Evolutionary conservation across 1,140 invertebrate species (phyloP).

Genomic region (Ceratina calcarata): DNA sequence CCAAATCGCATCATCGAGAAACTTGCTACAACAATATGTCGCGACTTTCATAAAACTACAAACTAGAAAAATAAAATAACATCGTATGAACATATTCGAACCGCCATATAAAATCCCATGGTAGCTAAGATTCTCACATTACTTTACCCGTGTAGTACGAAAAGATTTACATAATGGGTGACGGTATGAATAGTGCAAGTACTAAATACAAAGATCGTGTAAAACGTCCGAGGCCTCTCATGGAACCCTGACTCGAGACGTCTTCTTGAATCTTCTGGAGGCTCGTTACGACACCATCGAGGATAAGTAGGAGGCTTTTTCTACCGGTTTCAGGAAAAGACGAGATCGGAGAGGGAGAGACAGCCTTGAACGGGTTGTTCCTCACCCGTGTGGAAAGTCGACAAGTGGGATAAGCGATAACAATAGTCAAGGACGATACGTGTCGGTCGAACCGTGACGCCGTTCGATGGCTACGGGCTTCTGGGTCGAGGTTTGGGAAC

Average conservation of each 20-base stretch:
- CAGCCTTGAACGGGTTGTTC: not conserved
- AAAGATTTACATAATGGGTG: no score
- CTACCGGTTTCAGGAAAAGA: not conserved
- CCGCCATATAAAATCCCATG: no score
- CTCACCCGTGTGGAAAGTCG: not conserved
- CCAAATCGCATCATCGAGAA: slow-evolving; percentile 10
- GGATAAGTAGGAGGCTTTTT: not conserved
- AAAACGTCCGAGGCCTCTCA: not conserved
- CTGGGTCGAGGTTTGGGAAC: not conserved
- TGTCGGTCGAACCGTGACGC: not conserved
- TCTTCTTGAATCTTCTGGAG: not conserved
- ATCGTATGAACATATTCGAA: no score
- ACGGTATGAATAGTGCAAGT: not conserved
- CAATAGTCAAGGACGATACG: slow-evolving; percentile 16
- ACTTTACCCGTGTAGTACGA: no score
- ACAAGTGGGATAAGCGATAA: slow-evolving; percentile 8
- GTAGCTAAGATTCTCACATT: no score
- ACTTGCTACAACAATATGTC: not conserved
- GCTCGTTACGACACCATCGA: not conserved
- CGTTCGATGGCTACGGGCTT: slow-evolving; percentile 1
- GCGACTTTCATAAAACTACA: no score
- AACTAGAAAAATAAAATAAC: no score
- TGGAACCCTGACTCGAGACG: not conserved
- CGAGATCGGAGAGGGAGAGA: not conserved
- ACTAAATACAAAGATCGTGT: not conserved